Evolutionary conservation across 2,113 vertebrate genomes (phyloP), one percentile per base, ranked within the genome.

Genomic region (Tylochromis polylepis): DNA sequence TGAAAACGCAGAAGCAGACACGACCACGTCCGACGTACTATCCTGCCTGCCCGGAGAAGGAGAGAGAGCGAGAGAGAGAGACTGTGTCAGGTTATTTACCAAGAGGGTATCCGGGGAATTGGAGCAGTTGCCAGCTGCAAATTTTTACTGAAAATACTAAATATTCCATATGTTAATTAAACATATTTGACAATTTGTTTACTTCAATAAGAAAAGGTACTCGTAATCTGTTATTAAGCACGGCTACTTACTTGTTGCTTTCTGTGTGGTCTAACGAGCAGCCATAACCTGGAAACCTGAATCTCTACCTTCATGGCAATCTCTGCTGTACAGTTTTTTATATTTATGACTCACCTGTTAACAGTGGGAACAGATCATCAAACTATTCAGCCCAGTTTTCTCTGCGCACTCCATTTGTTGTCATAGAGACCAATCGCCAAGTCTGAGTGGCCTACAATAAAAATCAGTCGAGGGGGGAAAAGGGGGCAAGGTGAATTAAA

Each of bases 291-390:
- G 85, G 60, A 84, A 85, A 57, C 65, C 58, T 41, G 9, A 14
- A 56, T 78, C 2, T 70, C 11, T 24, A 24, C 38, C 83, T 79
- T 22, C 46, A 24, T 56, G 27, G 59, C 82, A 11, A 53, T 65
- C 46, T 82, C 38, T 82, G 59, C 59, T 34, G 62, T 57, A 49
- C 81, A 82, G 75, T 86, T 85, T 79, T 31, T 67, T 18, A 53
- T 27, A 59, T 91, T 92, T 87, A 92, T 85, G 88, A 83, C 85
- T 81, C 87, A 84, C 67, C 57, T 88, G 82, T 90, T 58, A 38
- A 83, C 85, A 62, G 46, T 20, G 49, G 62, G 49, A 43, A 51
- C 56, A 85, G 70, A 85, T 57, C 62, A 46, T 56, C 43, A 81
- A 89, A 90, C 27, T 81, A 56, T 41, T 83, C 24, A 49, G 67